phyloP scores from a whole-genome alignment of 2,113 vertebrate species.

The Azemiops feae region DNA sequence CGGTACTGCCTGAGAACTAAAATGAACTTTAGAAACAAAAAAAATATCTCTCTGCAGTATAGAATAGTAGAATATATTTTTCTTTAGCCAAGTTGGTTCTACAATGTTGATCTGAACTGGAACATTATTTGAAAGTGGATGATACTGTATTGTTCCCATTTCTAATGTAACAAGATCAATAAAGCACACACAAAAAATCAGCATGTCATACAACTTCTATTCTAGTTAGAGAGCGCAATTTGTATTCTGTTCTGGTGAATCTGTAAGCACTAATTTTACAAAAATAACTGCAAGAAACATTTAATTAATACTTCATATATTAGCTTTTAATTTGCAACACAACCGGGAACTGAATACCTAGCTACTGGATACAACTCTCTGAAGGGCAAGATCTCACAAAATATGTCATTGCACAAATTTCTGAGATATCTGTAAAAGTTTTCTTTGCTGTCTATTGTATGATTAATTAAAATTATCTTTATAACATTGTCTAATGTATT shows the following conservation, averaged over 20 bases:
- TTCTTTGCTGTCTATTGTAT: constrained; percentile 62
- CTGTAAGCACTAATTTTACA: constrained; percentile 64
- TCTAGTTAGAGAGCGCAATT: background rate
- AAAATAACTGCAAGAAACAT: constrained; percentile 66
- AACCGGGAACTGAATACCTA: constrained; percentile 66
- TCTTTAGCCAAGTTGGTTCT: background rate
- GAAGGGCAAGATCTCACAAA: constrained; percentile 58
- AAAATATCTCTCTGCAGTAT: background rate
- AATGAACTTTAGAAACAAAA: background rate
- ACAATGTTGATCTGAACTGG: background rate
- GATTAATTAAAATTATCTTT: constrained; percentile 67
- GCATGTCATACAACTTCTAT: background rate
- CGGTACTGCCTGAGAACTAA: background rate
- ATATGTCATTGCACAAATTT: constrained; percentile 62
- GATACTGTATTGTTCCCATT: background rate
- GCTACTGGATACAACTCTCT: constrained; percentile 46
- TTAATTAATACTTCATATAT: constrained; percentile 77
- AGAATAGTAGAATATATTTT: background rate
- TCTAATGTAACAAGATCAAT: background rate
- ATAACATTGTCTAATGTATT: constrained; percentile 77
- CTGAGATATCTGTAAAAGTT: constrained; percentile 67
- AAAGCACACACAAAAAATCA: background rate
- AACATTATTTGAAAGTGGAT: background rate
- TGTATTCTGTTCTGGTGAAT: constrained; percentile 48
- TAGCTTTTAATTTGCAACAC: constrained; percentile 77